Base-by-base conservation (phyloP, 2,888 invertebrate genomes). In the Bellardia pandia region DNA sequence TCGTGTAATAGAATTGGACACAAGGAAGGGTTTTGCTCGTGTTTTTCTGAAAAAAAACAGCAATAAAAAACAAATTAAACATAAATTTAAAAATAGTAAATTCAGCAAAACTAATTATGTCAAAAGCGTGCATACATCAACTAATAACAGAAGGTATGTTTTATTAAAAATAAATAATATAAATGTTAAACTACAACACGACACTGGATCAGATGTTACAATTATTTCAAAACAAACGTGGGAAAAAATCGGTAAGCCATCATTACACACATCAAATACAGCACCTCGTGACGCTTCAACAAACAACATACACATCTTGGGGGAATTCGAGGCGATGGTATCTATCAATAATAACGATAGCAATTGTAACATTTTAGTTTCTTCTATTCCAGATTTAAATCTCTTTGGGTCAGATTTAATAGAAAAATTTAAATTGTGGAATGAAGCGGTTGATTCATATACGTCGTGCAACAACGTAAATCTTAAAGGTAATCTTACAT, bases 11-110 rank as follows among this genome's bases (percentile, higher is more conserved):
- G 13, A 48, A 16, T 51, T 1, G 85, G 86, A 2, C 87, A 88
- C 51, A 88, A 86, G 4, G 72, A 79, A 79, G 16, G 86, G 68
- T 85, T 79, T 74, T 85, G 85, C 66, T 40, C 75, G 13, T 84
- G 79, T 64, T 76, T 75, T 23, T n/a, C 48, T 6, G 68, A n/a
- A 48, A 7, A 66, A 68, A 45, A 58, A 30, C 11, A 30, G n/a
- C 51, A n/a, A n/a, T 6, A n/a, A 23, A 58, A 58, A 30, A 4
- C 30, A 58, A 56, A 3, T 4, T 33, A 33, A 33, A 33, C n/a
- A 53, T 7, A 14, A 53, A n/a, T 53, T 53, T 6, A 53, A 53
- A 3, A 14, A n/a, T n/a, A n/a, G n/a, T n/a, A n/a, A n/a, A n/a
- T n/a, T n/a, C n/a, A 16, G n/a, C 7, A 16, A 53, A 53, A 53